These are phyloP conservation scores for Bradysia coprophila DNA, from an alignment of 1,140 invertebrate species.

Conservation along the genomic window DNA sequence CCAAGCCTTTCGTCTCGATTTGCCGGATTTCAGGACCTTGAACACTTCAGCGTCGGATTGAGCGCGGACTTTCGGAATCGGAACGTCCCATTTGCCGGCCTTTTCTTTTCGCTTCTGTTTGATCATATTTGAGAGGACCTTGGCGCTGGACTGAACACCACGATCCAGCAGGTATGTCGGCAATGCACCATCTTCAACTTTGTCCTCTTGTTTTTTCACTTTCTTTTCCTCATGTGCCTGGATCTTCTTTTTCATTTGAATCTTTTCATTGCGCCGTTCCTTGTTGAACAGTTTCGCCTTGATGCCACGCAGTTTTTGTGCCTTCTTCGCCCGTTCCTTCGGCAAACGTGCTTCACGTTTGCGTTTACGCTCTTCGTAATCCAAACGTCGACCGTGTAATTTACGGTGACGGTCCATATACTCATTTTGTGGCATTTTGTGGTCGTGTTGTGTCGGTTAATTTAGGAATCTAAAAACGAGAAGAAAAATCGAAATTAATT, in stretches of 20 bases:
- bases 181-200: slow-evolving; percentile 73
- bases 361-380: slow-evolving; percentile 93
- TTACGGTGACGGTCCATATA: slow-evolving; percentile 97
- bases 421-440: slow-evolving; percentile 97
- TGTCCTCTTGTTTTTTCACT: slow-evolving; percentile 70
- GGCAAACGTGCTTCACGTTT: slow-evolving; percentile 89
- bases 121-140: slow-evolving; percentile 97
- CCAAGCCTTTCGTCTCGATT: slow-evolving; percentile 92
- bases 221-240: slow-evolving; percentile 81
- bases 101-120: slow-evolving; percentile 99
- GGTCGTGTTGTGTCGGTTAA: not conserved
- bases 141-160: slow-evolving; percentile 83
- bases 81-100: slow-evolving; percentile 99
- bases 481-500: not conserved
- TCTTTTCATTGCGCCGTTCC: slow-evolving; percentile 91
- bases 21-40: slow-evolving; percentile 86
- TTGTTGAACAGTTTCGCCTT: slow-evolving; percentile 98
- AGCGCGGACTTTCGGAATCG: slow-evolving; percentile 93
- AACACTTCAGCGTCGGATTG: slow-evolving; percentile 98
- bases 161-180: slow-evolving; percentile 94
- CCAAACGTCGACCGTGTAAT: slow-evolving; percentile 83
- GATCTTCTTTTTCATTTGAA: slow-evolving; percentile 98
- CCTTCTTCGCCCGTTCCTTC: slow-evolving; percentile 76
- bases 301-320: slow-evolving; percentile 80
- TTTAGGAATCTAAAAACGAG: not conserved